Percentiles rank a stretch among this genome's conserved stretches.
Evolutionary conservation across 1,140 invertebrate genomes (phyloP).

Genomic region (Drosophila funebris): DNA sequence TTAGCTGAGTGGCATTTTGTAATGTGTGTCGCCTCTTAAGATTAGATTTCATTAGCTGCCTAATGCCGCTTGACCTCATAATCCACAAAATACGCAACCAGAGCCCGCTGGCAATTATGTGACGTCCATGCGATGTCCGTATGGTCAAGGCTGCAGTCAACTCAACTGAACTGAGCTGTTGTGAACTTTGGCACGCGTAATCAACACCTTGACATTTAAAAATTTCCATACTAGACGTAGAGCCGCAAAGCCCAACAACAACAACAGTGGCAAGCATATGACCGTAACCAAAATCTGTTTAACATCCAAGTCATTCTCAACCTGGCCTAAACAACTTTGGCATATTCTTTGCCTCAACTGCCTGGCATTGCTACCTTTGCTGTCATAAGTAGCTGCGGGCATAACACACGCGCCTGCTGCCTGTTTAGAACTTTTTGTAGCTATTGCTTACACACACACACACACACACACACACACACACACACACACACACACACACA

Average conservation of each 20-base stretch:
- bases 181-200: constrained; percentile 53
- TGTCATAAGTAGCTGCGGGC: constrained; percentile 52
- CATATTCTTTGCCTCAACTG: constrained; percentile 15
- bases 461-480: constrained; percentile 19
- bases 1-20: not conserved
- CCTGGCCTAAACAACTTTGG: constrained; percentile 42
- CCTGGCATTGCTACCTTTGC: not conserved
- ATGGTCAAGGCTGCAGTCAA: not conserved
- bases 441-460: constrained; percentile 18
- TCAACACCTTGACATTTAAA: constrained; percentile 60
- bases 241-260: not conserved
- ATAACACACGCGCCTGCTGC: constrained; percentile 43
- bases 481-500: not conserved
- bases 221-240: constrained; percentile 14
- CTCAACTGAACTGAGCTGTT: not conserved
- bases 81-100: constrained; percentile 28
- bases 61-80: constrained; percentile 45
- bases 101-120: constrained; percentile 47
- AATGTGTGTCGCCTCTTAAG: constrained; percentile 24
- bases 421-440: constrained; percentile 33
- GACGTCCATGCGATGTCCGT: not conserved
- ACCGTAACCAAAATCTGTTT: constrained; percentile 56
- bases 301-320: constrained; percentile 36
- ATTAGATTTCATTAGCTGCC: constrained; percentile 58
- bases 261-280: constrained; percentile 11